Conservation (phyloP, 2,113 vertebrate genomes). For the Colaptes auratus region DNA sequence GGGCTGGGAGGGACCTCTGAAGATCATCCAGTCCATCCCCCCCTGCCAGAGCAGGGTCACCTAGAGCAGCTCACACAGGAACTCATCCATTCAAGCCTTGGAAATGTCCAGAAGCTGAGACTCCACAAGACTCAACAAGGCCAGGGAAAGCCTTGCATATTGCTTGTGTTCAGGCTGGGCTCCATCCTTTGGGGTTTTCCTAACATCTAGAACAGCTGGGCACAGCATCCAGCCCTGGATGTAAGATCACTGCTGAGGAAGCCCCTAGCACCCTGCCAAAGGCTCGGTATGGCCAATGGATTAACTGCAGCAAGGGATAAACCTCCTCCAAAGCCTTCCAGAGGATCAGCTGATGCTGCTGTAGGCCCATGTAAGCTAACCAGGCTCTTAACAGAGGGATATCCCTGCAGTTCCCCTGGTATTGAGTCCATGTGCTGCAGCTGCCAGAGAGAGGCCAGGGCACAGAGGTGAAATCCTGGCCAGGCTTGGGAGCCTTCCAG, state of each 20-base stretch:
- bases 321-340: not conserved
- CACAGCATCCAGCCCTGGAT: accelerated
- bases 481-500: not conserved
- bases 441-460: not conserved
- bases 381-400: not conserved
- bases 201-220: not conserved
- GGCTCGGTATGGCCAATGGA: not conserved
- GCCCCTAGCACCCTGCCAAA: not conserved
- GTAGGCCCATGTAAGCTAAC: not conserved
- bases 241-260: accelerated
- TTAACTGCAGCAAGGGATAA: not conserved
- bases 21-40: no score
- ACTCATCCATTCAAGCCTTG: no score
- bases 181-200: not conserved
- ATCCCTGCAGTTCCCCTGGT: accelerated
- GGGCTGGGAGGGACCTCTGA: no score
- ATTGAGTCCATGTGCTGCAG: not conserved
- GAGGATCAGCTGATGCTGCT: not conserved
- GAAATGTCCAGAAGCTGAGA: no score
- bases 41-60: no score
- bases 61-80: no score
- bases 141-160: no score
- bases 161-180: not conserved
- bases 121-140: no score
- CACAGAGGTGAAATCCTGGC: not conserved